These are phyloP conservation scores for Donacobius atricapilla DNA, from an alignment of 2,113 vertebrate species.

Conservation along the genomic window DNA sequence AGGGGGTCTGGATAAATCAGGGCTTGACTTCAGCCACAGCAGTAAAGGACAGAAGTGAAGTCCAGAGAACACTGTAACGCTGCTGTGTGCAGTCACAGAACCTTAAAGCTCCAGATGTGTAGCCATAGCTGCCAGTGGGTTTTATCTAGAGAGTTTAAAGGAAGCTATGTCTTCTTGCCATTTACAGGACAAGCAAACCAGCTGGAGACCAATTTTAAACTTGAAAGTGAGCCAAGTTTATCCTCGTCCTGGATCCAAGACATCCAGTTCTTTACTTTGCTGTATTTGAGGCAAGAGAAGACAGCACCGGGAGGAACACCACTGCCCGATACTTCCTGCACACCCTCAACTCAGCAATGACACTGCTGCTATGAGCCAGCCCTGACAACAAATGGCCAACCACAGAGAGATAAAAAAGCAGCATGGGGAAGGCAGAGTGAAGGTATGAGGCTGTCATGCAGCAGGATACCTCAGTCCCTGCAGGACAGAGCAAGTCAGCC, in stretches of 20 bases:
- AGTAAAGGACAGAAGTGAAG: neutral
- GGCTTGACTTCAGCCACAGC: neutral
- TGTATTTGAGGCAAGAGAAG: neutral
- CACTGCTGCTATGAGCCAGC: accelerated
- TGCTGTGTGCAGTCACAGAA: neutral
- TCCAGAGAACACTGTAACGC: neutral
- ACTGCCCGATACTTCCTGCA: neutral
- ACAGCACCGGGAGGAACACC: neutral
- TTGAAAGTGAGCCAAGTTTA: neutral
- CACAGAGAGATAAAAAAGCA: neutral
- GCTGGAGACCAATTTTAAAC: neutral
- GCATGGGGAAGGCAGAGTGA: neutral
- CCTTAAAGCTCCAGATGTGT: neutral
- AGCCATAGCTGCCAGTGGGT: neutral
- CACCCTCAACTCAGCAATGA: accelerated
- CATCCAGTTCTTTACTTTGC: neutral
- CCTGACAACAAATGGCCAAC: neutral
- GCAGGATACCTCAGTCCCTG: neutral
- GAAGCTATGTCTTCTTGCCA: neutral
- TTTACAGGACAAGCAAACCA: neutral
- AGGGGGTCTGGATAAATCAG: neutral
- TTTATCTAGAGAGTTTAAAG: neutral
- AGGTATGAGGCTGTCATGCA: neutral
- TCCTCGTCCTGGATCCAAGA: neutral
- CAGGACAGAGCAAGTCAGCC: neutral